Evolutionary conservation across 1,140 invertebrate genomes (phyloP).

Genomic region (Leptinotarsa lineolata): DNA sequence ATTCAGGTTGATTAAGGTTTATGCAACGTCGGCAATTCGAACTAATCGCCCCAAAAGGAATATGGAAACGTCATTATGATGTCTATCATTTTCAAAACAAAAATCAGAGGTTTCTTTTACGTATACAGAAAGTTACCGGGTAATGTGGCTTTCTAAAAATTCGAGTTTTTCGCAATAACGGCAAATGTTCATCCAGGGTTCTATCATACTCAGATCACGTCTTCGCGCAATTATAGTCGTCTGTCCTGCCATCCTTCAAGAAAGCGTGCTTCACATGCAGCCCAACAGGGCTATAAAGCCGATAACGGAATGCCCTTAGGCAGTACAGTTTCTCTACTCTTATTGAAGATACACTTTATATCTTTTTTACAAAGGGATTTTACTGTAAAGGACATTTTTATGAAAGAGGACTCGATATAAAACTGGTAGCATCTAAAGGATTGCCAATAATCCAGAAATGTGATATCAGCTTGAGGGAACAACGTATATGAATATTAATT

Average conservation of each 20-base stretch:
- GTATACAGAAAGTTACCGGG: too few relatives aligned
- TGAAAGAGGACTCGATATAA: not conserved
- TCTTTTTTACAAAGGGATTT: not conserved
- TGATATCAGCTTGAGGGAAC: too few relatives aligned
- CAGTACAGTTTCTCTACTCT: constrained; percentile 7
- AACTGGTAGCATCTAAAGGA: too few relatives aligned
- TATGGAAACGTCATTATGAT: too few relatives aligned
- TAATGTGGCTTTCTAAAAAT: constrained; percentile 29
- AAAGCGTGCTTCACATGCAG: constrained; percentile 48
- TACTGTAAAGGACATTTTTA: not conserved
- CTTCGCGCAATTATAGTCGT: constrained; percentile 49
- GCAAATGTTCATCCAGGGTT: constrained; percentile 32
- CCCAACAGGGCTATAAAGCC: constrained; percentile 19
- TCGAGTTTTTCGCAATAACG: constrained; percentile 29
- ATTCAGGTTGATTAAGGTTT: too few relatives aligned
- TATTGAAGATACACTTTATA: constrained; percentile 13
- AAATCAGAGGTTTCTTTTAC: too few relatives aligned
- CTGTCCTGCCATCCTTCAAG: constrained; percentile 52
- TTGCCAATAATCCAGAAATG: too few relatives aligned
- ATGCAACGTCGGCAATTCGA: too few relatives aligned
- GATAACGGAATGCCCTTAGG: constrained; percentile 1
- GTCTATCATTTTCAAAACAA: too few relatives aligned
- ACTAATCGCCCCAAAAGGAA: too few relatives aligned
- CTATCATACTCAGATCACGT: constrained; percentile 49
- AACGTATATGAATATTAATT: too few relatives aligned